Evolutionary conservation across 2,888 invertebrate genomes (phyloP).

Genomic region (Athalia cordata): DNA sequence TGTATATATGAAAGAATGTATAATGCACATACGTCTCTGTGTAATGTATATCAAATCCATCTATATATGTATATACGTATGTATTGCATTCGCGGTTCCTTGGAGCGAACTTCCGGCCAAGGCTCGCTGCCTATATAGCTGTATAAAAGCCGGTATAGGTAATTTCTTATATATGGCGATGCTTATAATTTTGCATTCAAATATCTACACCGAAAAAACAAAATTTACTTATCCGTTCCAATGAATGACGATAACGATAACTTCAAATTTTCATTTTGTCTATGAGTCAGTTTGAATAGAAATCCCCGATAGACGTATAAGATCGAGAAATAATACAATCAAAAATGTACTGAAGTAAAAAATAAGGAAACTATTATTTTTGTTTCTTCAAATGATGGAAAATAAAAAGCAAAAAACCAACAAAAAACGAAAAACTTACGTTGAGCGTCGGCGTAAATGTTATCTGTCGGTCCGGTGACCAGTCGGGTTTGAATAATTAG

Average conservation of each 20-base stretch:
- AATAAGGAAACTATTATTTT: constrained; percentile 5
- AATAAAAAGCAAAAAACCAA: constrained; percentile 13
- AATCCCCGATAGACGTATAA: too few relatives aligned
- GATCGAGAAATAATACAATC: neutral
- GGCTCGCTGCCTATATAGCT: constrained; percentile 51
- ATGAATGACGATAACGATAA: too few relatives aligned
- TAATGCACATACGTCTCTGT: neutral
- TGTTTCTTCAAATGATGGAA: constrained; percentile 44
- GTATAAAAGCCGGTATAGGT: neutral
- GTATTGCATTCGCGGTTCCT: constrained; percentile 63
- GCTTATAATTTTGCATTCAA: too few relatives aligned
- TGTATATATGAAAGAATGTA: neutral
- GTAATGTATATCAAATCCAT: neutral
- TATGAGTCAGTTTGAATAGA: too few relatives aligned
- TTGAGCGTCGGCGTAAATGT: constrained; percentile 4
- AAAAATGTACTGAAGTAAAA: constrained; percentile 34
- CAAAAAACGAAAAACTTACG: constrained; percentile 22
- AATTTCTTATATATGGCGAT: too few relatives aligned
- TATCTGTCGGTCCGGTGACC: too few relatives aligned
- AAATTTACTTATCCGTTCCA: too few relatives aligned
- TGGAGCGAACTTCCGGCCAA: constrained; percentile 71
- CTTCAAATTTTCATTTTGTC: too few relatives aligned
- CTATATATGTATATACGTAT: constrained; percentile 51
- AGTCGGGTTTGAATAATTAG: neutral
- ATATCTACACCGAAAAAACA: too few relatives aligned